These are phyloP conservation scores for Drosophila eugracilis DNA, from an alignment of 1,140 invertebrate species.

Conservation along the genomic window DNA sequence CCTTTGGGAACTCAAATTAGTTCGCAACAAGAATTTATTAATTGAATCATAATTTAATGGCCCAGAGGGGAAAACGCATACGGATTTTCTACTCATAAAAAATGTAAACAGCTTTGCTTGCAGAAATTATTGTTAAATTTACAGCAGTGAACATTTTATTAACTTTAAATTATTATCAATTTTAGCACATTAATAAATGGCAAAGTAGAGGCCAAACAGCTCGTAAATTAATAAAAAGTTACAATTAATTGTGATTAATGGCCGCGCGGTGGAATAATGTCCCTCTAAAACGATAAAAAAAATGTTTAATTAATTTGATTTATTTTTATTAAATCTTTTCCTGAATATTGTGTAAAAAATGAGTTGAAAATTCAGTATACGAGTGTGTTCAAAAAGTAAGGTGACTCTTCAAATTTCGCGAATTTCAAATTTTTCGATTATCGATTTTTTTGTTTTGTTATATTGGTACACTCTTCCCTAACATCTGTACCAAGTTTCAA, in stretches of 20 bases:
- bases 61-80: not conserved
- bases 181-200: not conserved
- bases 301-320: not conserved
- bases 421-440: too few species aligned
- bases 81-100: constrained; percentile 16
- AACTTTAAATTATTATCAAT: not conserved
- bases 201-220: not conserved
- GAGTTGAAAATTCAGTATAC: too few species aligned
- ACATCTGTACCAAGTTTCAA: too few species aligned
- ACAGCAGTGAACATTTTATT: not conserved
- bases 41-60: constrained; percentile 69
- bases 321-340: not conserved
- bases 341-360: too few species aligned
- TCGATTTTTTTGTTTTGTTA: too few species aligned
- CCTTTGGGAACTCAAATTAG: constrained; percentile 57
- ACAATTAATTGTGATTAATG: not conserved
- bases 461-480: too few species aligned
- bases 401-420: too few species aligned
- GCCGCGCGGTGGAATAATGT: not conserved
- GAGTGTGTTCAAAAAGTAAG: too few species aligned
- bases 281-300: not conserved
- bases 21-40: constrained; percentile 63
- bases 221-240: not conserved
- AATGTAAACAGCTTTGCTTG: not conserved
- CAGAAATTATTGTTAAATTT: not conserved